phyloP scores from a whole-genome alignment of 2,888 invertebrate genomes.

The Drosophila paranaensis region DNA sequence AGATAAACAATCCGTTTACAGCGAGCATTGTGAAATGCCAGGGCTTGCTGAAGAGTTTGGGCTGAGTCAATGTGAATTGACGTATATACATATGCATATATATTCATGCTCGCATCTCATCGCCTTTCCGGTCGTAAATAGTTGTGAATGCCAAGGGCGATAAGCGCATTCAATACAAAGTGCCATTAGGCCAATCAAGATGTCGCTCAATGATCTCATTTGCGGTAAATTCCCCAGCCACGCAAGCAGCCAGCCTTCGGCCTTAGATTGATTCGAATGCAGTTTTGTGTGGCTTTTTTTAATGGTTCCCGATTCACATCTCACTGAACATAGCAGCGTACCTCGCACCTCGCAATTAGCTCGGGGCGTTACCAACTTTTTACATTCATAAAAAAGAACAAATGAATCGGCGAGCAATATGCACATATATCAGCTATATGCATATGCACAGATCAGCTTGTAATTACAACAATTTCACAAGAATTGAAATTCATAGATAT shows the following conservation, averaged over 20 bases:
- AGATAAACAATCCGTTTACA: constrained; percentile 1
- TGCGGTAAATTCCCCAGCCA: constrained; percentile 23
- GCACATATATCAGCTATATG: neutral
- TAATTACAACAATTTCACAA: neutral
- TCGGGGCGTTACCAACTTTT: constrained; percentile 4
- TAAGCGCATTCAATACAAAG: neutral
- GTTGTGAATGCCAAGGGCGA: constrained; percentile 1
- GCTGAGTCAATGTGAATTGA: no score
- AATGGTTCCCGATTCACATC: constrained; percentile 18
- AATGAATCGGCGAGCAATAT: neutral
- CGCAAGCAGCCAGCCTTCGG: neutral
- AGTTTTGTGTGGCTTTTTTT: constrained; percentile 1
- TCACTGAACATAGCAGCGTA: neutral
- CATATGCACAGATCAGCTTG: neutral
- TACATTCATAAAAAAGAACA: constrained; percentile 4
- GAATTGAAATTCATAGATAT: neutral
- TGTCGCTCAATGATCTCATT: constrained; percentile 15
- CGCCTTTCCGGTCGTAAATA: constrained; percentile 1
- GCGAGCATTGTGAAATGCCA: neutral
- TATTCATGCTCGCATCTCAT: neutral
- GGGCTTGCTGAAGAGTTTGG: neutral
- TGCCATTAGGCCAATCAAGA: constrained; percentile 5
- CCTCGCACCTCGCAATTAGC: neutral
- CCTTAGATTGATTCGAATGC: neutral
- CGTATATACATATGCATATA: neutral